Evolutionary conservation across 2,888 invertebrate species (phyloP).

Genomic region (Drosophila setosimentum): DNA sequence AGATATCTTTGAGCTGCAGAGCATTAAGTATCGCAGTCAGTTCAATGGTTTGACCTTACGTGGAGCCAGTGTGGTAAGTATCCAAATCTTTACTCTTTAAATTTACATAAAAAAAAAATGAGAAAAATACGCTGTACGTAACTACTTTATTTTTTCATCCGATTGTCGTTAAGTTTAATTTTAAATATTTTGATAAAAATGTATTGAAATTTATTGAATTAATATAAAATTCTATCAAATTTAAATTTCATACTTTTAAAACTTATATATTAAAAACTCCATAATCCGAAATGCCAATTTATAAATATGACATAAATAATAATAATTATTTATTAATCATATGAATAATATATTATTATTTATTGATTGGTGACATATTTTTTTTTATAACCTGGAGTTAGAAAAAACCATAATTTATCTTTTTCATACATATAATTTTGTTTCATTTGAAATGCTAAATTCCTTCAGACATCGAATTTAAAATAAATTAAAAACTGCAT

Average conservation of each 20-base stretch:
- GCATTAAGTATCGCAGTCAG: slow-evolving; percentile 68
- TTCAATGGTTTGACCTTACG: slow-evolving; percentile 78
- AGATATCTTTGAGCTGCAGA: slow-evolving; percentile 71
- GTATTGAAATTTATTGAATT: not conserved
- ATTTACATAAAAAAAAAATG: not conserved
- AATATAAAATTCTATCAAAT: not conserved
- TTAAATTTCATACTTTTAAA: not conserved
- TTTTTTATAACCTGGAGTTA: too few species aligned
- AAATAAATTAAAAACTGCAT: not conserved
- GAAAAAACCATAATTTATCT: too few species aligned
- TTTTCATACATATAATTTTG: too few species aligned
- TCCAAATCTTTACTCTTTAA: not conserved
- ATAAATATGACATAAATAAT: not conserved
- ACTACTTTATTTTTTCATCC: not conserved
- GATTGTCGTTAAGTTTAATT: not conserved
- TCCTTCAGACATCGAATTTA: not conserved
- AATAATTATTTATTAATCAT: not conserved
- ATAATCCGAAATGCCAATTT: too few species aligned
- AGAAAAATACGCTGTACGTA: not conserved
- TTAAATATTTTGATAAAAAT: not conserved
- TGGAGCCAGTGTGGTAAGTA: slow-evolving; percentile 81
- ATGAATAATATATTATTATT: not conserved
- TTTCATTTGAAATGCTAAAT: not conserved
- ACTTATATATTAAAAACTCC: not conserved
- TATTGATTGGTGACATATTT: not conserved